phyloP scores from a whole-genome alignment of 2,113 vertebrate species.

The Probosciger aterrimus region DNA sequence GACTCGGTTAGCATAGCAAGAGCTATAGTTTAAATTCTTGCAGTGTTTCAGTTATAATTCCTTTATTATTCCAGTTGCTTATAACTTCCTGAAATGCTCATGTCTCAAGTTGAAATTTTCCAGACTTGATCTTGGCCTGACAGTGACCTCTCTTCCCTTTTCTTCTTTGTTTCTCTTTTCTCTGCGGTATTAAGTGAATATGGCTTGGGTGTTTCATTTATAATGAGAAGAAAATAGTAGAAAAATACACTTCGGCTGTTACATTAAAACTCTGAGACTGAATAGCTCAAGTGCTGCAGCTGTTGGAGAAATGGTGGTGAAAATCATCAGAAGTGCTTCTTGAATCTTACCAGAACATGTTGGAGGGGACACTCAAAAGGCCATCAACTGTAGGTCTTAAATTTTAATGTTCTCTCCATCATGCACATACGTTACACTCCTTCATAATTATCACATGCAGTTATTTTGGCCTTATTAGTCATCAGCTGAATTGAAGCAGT shows the following conservation, averaged over 20 bases:
- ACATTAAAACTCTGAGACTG: background rate
- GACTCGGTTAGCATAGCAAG: background rate
- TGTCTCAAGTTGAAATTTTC: conserved; percentile 27
- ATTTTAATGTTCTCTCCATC: background rate
- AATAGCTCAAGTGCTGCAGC: background rate
- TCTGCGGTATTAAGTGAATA: conserved; percentile 3
- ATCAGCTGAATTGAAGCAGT: background rate
- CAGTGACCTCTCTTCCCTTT: background rate
- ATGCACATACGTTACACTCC: background rate
- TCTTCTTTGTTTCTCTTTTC: conserved; percentile 9
- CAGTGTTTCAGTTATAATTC: background rate
- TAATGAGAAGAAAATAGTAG: conserved; percentile 6
- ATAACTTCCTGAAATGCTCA: conserved; percentile 19
- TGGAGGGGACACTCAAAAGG: background rate
- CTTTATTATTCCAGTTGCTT: conserved; percentile 30
- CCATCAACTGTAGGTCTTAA: background rate
- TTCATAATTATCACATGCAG: background rate
- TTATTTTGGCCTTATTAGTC: background rate
- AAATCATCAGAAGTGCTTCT: background rate
- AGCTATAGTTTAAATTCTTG: background rate
- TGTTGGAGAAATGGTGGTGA: background rate
- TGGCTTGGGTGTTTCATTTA: background rate
- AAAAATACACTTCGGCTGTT: background rate
- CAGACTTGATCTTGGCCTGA: conserved; percentile 42
- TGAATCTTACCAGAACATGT: background rate